Evolutionary conservation across 2,797 vertebrate genomes (phyloP).

Genomic region (Toxotes lorentzi): DNA sequence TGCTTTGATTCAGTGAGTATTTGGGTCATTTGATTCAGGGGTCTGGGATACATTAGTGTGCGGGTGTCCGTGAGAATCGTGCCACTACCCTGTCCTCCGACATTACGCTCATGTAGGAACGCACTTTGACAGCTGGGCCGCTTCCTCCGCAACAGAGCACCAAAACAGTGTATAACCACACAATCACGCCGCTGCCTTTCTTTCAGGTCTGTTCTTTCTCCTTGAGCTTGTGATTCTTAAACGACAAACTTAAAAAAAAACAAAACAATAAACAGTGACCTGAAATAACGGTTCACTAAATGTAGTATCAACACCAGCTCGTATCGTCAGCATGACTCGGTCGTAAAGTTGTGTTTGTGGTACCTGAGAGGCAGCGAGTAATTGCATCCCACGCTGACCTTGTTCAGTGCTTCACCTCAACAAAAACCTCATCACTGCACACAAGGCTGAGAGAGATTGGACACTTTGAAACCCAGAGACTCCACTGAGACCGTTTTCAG

Average conservation of each 20-base stretch:
- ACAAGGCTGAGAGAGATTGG: slow-evolving; percentile 18
- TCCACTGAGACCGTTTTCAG: slow-evolving; percentile 5
- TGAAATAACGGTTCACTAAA: slow-evolving; percentile 1
- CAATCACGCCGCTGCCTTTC: slow-evolving; percentile 14
- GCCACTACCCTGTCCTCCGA: slow-evolving; percentile 69
- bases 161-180: slow-evolving; percentile 53
- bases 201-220: neutral
- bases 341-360: slow-evolving; percentile 14
- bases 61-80: slow-evolving; percentile 76
- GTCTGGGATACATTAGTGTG: slow-evolving; percentile 78
- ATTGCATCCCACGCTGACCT: slow-evolving; percentile 51
- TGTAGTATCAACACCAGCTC: neutral
- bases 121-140: slow-evolving; percentile 72
- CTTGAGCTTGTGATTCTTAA: neutral
- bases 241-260: no score
- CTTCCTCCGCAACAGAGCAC: slow-evolving; percentile 55
- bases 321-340: slow-evolving; percentile 15
- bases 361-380: slow-evolving; percentile 19
- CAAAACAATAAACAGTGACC: no score
- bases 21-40: slow-evolving; percentile 79
- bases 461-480: slow-evolving; percentile 12
- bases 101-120: slow-evolving; percentile 72
- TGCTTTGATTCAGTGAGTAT: slow-evolving; percentile 75
- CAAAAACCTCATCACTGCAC: slow-evolving; percentile 31
- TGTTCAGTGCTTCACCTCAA: slow-evolving; percentile 29